A percentile compares a stretch with the other conserved stretches of the same genome.
These are phyloP conservation scores for Rugalucina vietnamica DNA, from an alignment of 2,888 invertebrate genomes.

Conservation along the genomic window DNA sequence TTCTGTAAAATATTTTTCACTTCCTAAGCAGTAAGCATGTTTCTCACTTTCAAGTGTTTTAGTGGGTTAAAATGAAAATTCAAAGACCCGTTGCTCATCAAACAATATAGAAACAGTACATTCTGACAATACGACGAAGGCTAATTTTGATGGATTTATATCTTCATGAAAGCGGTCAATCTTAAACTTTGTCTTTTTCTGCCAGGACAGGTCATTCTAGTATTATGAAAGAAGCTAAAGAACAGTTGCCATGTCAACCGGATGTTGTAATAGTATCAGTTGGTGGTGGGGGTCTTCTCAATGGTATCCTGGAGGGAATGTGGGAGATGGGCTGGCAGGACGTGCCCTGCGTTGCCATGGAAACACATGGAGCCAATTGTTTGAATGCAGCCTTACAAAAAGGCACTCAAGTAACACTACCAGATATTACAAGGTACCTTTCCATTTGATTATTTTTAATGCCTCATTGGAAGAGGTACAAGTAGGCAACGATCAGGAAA, in stretches of 20 bases:
- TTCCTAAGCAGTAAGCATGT: no score
- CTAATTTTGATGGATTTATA: no score
- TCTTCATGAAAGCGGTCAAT: no score
- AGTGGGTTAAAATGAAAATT: no score
- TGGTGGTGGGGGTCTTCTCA: slow-evolving; percentile 85
- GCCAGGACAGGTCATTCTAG: slow-evolving; percentile 84
- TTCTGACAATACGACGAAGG: no score
- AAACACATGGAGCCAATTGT: slow-evolving; percentile 85
- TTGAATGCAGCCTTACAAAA: slow-evolving; percentile 83
- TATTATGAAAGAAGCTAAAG: slow-evolving; percentile 84
- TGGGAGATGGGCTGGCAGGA: slow-evolving; percentile 82
- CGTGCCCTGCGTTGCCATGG: slow-evolving; percentile 85
- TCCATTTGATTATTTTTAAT: no score
- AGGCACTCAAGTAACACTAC: slow-evolving; percentile 82
- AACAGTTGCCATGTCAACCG: slow-evolving; percentile 82
- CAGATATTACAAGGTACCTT: slow-evolving; percentile 83
- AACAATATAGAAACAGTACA: no score
- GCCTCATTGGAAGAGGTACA: no score
- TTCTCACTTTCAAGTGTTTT: no score
- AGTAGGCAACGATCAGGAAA: no score
- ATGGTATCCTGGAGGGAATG: slow-evolving; percentile 82
- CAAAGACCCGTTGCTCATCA: no score
- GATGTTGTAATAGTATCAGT: slow-evolving; percentile 84
- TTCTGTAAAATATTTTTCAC: no score
- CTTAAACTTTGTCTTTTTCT: background rate